phyloP scores from a whole-genome alignment of 2,888 invertebrate genomes.

The Nesidiocoris tenuis region DNA sequence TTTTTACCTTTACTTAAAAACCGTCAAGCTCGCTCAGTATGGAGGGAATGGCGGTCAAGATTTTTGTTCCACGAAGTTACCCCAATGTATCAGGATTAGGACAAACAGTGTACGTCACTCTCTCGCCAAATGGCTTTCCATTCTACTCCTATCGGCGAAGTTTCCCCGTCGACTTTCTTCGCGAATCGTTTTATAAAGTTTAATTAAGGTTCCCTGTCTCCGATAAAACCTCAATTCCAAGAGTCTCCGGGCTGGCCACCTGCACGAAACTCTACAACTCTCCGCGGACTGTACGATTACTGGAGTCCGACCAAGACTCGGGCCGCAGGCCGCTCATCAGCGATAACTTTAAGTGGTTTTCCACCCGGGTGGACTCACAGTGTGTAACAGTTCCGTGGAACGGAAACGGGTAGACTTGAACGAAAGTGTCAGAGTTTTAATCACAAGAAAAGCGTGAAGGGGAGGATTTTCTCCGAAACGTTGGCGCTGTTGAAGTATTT shows the following conservation, averaged over 20 bases:
- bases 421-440: constrained; percentile 22
- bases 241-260: constrained; percentile 12
- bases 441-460: neutral
- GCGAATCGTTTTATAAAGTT: constrained; percentile 40
- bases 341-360: constrained; percentile 30
- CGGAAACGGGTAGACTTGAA: too few species aligned
- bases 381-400: neutral
- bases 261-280: constrained; percentile 18
- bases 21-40: too few species aligned
- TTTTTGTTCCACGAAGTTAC: too few species aligned
- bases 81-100: neutral
- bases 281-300: neutral
- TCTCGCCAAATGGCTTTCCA: neutral
- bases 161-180: neutral
- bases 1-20: too few species aligned
- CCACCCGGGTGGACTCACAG: constrained; percentile 10
- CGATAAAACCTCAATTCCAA: constrained; percentile 27
- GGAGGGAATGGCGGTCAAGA: too few species aligned
- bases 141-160: neutral
- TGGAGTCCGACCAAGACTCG: neutral
- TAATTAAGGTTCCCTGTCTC: constrained; percentile 37
- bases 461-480: neutral
- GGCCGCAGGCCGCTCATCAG: neutral
- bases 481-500: too few species aligned
- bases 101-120: neutral